Base-by-base conservation (phyloP, 1,140 invertebrate species). In the Macrostomum lignano region DNA sequence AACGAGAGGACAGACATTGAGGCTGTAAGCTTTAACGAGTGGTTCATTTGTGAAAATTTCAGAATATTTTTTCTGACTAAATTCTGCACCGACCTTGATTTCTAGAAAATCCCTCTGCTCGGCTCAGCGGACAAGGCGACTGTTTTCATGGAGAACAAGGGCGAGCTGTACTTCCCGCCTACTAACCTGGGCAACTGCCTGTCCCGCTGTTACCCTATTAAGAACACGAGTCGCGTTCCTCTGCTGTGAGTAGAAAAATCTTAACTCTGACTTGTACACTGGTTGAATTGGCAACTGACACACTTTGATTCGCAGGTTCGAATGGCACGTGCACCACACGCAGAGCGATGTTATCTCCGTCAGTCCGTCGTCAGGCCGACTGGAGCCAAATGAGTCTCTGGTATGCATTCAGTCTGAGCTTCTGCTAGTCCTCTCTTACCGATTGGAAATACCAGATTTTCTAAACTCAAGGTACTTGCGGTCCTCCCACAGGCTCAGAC, bases 331-430 rank as follows among this genome's bases (percentile, higher is more conserved):
- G 28, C 41, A 43, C 9, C 38, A 44, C 37, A 41, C 38, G 2
- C 47, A 54, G 28, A 38, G 32, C 17, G 40, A 47, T 13, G 29
- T 49, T 7, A 33, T 57, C 20, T 40, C 31, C 11, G 51, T 57
- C 13, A 40, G 42, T 20, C 52, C 52, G 30, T 38, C 43, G 20
- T 32, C 24, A 36, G 51, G 51, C 23, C 38, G 50, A 6, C 46
- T 55, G 10, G 42, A 49, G 17, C 52, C 54, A n/a, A 55, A 57
- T 43, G 51, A 55, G 41, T 43, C 36, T 29, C 47, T 47, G 46
- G 52, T 54, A 38, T 28, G 22, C 10, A 14, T 30, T 30, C 23
- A 11, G 23, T 7, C 13, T 30, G 13, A 7, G 7, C 7, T 34
- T 34, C 3, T 23, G 3, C 33, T 25, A 7, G 31, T 7, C 17